These are phyloP conservation scores for Etheostoma perlongum DNA, from an alignment of 2,797 vertebrate species.

Conservation along the genomic window DNA sequence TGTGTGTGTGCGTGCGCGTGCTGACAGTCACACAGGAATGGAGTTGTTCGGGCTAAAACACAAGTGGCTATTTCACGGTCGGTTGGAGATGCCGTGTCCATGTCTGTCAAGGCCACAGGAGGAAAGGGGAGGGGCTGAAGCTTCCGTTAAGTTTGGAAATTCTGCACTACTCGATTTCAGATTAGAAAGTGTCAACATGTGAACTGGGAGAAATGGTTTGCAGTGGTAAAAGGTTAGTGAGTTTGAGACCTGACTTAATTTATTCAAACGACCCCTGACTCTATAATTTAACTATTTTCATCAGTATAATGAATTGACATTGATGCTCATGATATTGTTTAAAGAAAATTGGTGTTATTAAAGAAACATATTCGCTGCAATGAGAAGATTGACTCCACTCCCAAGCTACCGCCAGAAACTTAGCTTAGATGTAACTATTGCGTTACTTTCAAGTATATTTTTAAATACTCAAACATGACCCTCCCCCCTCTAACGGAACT, in stretches of 20 bases:
- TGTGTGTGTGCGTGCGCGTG: not conserved
- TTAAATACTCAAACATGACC: too few relatives aligned
- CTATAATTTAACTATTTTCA: not conserved
- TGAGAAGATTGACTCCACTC: not conserved
- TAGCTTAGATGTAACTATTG: not conserved
- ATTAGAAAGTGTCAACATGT: conserved; percentile 40
- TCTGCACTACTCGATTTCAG: conserved; percentile 29
- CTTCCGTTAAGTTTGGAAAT: conserved; percentile 40
- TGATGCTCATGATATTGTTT: not conserved
- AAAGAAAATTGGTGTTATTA: not conserved
- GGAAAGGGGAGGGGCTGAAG: conserved; percentile 11
- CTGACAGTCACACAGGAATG: conserved; percentile 63
- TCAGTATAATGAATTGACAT: not conserved
- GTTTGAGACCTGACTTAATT: not conserved
- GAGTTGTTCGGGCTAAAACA: conserved; percentile 77
- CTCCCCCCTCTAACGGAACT: too few relatives aligned
- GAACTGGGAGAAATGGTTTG: conserved; percentile 29
- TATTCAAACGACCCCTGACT: not conserved
- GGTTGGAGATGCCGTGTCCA: conserved; percentile 69
- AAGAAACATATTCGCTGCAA: not conserved
- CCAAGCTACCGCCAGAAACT: not conserved
- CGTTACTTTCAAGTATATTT: too few relatives aligned
- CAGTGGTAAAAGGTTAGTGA: not conserved
- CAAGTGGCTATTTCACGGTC: conserved; percentile 81
- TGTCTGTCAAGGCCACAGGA: conserved; percentile 63